These are phyloP conservation scores for Neodontobutis hainanensis DNA, from an alignment of 2,113 vertebrate species.

Conservation along the genomic window DNA sequence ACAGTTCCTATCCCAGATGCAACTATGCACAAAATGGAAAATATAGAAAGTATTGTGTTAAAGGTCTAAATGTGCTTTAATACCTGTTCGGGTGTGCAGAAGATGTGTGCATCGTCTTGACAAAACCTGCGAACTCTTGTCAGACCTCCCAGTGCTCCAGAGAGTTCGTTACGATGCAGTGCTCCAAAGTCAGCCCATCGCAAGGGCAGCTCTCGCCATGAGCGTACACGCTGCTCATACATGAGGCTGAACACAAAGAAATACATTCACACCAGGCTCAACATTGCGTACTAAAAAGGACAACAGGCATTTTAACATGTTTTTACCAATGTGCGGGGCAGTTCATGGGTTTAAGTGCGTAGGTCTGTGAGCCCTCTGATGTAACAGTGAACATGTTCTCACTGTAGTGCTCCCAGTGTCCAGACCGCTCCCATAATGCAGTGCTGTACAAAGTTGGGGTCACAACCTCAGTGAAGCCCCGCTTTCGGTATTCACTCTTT, in stretches of 20 bases:
- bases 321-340: conserved; percentile 93
- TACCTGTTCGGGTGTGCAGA: conserved; percentile 90
- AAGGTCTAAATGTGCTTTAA: too few relatives aligned
- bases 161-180: conserved; percentile 89
- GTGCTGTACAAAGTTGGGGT: conserved; percentile 89
- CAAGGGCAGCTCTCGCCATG: conserved; percentile 91
- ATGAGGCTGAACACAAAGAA: conserved; percentile 81
- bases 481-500: conserved; percentile 84
- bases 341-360: conserved; percentile 96
- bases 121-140: conserved; percentile 88
- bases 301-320: neutral
- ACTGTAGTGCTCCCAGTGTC: conserved; percentile 92
- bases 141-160: conserved; percentile 84
- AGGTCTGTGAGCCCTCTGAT: conserved; percentile 71
- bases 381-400: conserved; percentile 89
- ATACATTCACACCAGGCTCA: neutral
- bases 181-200: conserved; percentile 92
- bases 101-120: conserved; percentile 93
- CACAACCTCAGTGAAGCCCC: conserved; percentile 90
- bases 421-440: conserved; percentile 88
- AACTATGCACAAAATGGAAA: neutral
- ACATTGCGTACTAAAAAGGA: neutral
- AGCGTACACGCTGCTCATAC: conserved; percentile 89
- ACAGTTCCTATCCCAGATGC: neutral
- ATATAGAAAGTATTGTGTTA: neutral